A percentile compares a stretch with the other conserved stretches of the same genome.
These are phyloP conservation scores for Patiria pectinifera DNA, from an alignment of 53 echinoderm and acorn worm species.

Conservation along the genomic window DNA sequence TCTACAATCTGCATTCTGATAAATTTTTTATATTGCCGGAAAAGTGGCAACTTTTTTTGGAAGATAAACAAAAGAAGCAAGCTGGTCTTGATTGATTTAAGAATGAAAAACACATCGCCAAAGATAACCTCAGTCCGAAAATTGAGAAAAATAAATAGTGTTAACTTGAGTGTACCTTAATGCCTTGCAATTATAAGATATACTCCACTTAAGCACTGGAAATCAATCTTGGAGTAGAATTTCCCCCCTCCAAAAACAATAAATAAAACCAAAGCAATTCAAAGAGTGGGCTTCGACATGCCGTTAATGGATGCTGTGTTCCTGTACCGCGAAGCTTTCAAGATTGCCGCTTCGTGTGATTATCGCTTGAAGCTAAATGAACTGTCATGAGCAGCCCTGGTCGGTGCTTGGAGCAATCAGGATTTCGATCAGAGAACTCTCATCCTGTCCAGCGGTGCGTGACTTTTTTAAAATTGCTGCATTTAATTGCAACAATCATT, in stretches of 20 bases:
- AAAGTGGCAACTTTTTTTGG: no score
- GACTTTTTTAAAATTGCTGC: background rate
- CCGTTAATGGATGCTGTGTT: background rate
- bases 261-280: background rate
- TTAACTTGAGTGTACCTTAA: background rate
- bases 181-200: background rate
- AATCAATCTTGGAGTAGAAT: background rate
- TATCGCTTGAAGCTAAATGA: background rate
- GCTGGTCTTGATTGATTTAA: no score
- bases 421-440: background rate
- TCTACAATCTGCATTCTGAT: no score
- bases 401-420: background rate
- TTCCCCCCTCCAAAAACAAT: background rate
- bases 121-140: no score
- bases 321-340: background rate
- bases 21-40: no score
- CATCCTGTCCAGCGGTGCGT: background rate
- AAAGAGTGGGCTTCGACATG: background rate
- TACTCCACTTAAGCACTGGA: background rate
- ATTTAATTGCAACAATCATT: background rate
- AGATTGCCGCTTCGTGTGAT: background rate
- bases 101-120: no score
- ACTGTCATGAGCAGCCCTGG: background rate
- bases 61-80: no score
- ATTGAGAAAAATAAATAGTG: no score